phyloP scores from a whole-genome alignment of 2,797 vertebrate genomes.

The Eurystomus glaucurus region DNA sequence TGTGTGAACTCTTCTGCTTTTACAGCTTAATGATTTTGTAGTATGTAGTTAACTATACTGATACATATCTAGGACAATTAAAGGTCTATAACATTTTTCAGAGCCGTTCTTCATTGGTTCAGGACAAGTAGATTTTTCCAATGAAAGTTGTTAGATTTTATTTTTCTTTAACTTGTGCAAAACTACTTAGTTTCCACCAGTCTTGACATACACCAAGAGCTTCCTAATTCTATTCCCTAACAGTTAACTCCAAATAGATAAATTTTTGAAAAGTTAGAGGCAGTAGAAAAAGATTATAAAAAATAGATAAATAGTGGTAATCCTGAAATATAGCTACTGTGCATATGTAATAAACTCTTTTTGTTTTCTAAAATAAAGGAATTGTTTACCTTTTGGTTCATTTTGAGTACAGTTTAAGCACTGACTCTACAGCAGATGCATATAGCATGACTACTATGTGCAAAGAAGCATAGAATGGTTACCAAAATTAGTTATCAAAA shows the following conservation, averaged over 20 bases:
- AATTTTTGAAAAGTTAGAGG: neutral
- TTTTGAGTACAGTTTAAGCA: neutral
- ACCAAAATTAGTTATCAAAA: neutral
- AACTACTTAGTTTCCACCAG: neutral
- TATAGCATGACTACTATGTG: neutral
- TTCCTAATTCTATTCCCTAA: neutral
- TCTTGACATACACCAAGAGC: neutral
- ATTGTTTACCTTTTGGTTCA: neutral
- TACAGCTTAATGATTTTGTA: neutral
- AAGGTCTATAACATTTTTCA: neutral
- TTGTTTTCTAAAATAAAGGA: neutral
- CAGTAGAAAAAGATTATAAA: neutral
- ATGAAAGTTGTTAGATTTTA: neutral
- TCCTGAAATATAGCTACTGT: neutral
- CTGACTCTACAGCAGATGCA: neutral
- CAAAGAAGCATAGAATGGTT: neutral
- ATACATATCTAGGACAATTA: neutral
- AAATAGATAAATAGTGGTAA: neutral
- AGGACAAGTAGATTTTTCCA: neutral
- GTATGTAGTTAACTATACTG: neutral
- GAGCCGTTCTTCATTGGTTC: neutral
- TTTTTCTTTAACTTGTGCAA: neutral
- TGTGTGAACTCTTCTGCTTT: neutral
- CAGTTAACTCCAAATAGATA: neutral
- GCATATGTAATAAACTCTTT: neutral